Evolutionary conservation across 1,140 invertebrate genomes (phyloP), one percentile per base, ranked within the genome.

Genomic region (Battus philenor): DNA sequence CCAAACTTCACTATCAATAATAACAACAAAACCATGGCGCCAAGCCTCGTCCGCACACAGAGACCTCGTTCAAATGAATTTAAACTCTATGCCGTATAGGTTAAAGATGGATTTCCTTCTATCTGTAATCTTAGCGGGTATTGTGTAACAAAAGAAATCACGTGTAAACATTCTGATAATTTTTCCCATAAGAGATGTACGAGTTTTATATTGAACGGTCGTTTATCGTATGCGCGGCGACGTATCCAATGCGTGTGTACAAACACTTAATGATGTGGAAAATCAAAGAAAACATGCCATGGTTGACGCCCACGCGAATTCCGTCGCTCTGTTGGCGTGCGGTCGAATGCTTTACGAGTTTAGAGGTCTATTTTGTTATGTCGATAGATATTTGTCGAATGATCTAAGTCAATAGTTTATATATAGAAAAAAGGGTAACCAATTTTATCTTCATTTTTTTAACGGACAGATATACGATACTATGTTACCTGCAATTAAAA

Each of bases 251-350:
- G 59, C 67, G 54, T 65, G 67, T 76, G 57, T 68, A 73, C 68
- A 73, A 71, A 73, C 65, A 76, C 72, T 76, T 68, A 70, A 76
- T 75, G 69, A 71, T 58, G 62, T 65, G 62, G 71, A 76, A 76
- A 68, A 44, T 71, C 63, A 71, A 72, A 73, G 67, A 68, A 68
- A 71, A 66, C 64, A 63, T 62, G 60, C 56, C 36, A 58, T 67
- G 52, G 56, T 55, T 33, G 45, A 61, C 68, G 55, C 72, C 72
- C 45, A 76, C 72, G 60, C 48, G 52, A 61, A 66, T 68, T 59
- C 62, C 59, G 43, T n/a, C 18, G 43, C n/a, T 13, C 9, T 33
- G 33, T 16, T 18, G 20, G 15, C 17, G 8, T 16, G 15, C 8
- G n/a, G 20, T 11, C 33, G 17, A 17, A 17, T 9, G 33, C 4